These are phyloP conservation scores for Peromyscus melanophrys DNA, from an alignment of 2,797 vertebrate genomes.

Conservation along the genomic window DNA sequence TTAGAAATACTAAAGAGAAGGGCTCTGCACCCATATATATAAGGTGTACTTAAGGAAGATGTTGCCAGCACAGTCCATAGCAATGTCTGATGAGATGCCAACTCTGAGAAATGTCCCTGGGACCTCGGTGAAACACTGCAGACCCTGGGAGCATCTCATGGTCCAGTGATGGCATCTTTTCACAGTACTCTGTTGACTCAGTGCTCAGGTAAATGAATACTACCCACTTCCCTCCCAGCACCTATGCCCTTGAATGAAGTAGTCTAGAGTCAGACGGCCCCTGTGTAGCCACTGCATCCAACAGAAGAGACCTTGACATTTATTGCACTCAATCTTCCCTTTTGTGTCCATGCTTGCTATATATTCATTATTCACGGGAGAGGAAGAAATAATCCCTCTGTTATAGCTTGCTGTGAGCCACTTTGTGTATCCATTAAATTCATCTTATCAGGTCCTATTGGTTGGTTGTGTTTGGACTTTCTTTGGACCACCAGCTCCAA, in stretches of 20 bases:
- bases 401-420: background rate
- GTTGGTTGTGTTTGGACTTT: too few relatives aligned
- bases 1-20: constrained; percentile 40
- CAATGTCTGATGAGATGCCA: background rate
- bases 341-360: background rate
- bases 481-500: too few relatives aligned
- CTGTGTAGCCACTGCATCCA: background rate
- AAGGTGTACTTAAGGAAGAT: background rate
- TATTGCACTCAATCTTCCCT: background rate
- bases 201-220: background rate
- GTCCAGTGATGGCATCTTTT: background rate
- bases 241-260: background rate
- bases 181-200: background rate
- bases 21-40: background rate
- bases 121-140: background rate
- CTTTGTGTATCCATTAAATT: background rate
- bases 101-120: background rate
- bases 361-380: background rate
- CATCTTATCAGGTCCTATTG: background rate
- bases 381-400: background rate
- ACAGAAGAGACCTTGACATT: background rate
- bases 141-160: background rate
- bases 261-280: background rate
- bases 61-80: background rate
- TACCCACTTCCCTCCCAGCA: background rate